These are phyloP conservation scores for Sphaeridia pumilis DNA, from an alignment of 2,888 invertebrate genomes.

Conservation along the genomic window DNA sequence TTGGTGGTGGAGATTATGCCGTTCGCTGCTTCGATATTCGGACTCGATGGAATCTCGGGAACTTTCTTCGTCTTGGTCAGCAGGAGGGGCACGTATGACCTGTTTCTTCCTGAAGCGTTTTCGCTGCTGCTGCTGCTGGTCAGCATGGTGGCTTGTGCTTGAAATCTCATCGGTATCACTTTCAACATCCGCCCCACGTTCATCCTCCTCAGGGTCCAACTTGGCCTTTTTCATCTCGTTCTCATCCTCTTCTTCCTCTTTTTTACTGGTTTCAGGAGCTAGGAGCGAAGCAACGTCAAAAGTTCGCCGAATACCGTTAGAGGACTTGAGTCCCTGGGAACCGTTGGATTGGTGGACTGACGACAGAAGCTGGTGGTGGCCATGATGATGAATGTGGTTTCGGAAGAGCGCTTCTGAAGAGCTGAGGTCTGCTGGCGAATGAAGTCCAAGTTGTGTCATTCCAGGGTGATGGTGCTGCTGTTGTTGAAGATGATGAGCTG, in stretches of 20 bases:
- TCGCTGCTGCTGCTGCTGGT: background rate
- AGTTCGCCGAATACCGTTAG: slow-evolving; percentile 49
- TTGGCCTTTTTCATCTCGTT: slow-evolving; percentile 18
- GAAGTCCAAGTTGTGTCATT: slow-evolving; percentile 35
- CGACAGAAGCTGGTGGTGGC: slow-evolving; percentile 6
- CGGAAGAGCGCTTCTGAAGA: slow-evolving; percentile 4
- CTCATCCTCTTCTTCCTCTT: slow-evolving; percentile 19
- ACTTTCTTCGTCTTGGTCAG: background rate
- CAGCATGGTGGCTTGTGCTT: background rate
- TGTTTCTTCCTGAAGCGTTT: background rate
- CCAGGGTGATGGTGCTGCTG: slow-evolving; percentile 28
- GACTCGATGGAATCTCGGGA: background rate
- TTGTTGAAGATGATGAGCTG: no score
- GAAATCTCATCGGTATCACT: slow-evolving; percentile 5
- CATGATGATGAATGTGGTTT: slow-evolving; percentile 2
- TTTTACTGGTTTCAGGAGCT: slow-evolving; percentile 69
- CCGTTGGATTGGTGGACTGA: no score
- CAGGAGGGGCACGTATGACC: background rate
- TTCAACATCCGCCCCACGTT: background rate
- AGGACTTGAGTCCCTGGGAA: background rate
- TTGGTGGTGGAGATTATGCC: background rate
- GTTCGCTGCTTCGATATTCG: background rate
- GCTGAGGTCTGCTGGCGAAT: slow-evolving; percentile 16
- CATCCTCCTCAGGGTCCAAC: background rate
- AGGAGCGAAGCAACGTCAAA: slow-evolving; percentile 91